Base-by-base conservation (phyloP, 2,888 invertebrate genomes). In the Tiphia femorata region DNA sequence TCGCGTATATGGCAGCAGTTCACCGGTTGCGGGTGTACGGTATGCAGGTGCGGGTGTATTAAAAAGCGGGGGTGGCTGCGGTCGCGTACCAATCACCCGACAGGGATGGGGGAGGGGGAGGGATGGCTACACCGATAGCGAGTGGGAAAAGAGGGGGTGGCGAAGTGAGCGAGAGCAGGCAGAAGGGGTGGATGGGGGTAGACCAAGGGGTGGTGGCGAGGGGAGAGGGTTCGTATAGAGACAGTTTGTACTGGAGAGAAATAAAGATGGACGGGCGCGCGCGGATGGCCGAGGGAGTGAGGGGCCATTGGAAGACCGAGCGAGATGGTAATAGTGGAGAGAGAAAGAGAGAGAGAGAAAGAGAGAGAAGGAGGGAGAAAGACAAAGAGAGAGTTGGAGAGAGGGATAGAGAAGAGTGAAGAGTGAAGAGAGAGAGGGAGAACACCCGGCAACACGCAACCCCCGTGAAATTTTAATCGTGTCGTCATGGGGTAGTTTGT, bases 401-500 rank as follows among this genome's bases (percentile, higher is more conserved):
- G 64, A 48, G 21, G 30, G 48, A 47, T 27, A 49, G 49, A 16
- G 16, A 12, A 23, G 42, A 51, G 62, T 53, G 57, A 68, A 54
- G 17, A 23, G 17, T 2, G 23, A 12, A 16, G 19, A 42, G 16
- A 16, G n/a, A 25, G 42, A 27, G 3, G 12, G 12, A 5, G n/a
- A 1, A 55, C 56, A 46, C 54, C 29, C 57, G 43, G 49, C 54
- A 33, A 65, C 62, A 70, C 67, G 75, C 76, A 70, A 68, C 66
- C 72, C 75, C 76, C 70, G 80, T 82, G 80, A 81, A 82, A 82
- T 81, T 82, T 82, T 82, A 82, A 82, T 82, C 80, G 81, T 77
- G 76, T 79, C 80, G 80, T 80, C 79, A 81, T 81, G 80, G 79
- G 79, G 75, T 80, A 81, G 81, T 82, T 82, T 81, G 81, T 81